phyloP scores from a whole-genome alignment of 2,797 vertebrate species.

The Danio aesculapii region DNA sequence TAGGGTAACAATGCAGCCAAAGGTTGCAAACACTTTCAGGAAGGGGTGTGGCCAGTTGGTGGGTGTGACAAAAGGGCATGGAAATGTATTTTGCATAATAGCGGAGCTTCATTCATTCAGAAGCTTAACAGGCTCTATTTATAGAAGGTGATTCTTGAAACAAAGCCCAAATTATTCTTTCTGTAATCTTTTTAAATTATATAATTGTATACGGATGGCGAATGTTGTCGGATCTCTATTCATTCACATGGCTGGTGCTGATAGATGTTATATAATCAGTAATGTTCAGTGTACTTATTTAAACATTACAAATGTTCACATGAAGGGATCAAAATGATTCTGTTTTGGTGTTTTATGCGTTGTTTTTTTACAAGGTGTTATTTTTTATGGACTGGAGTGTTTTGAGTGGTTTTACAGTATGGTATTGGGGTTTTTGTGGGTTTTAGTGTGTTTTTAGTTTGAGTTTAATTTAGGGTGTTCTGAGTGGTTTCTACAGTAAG shows the following conservation, averaged over 20 bases:
- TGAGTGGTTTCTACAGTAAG: too few species aligned
- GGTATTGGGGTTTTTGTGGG: too few species aligned
- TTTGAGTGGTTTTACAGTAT: too few species aligned
- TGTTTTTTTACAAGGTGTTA: too few species aligned
- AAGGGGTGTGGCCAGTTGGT: background rate
- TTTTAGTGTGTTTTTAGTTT: too few species aligned
- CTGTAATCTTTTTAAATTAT: constrained; percentile 6
- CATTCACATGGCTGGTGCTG: background rate
- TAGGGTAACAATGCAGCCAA: constrained; percentile 58
- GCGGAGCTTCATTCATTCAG: background rate
- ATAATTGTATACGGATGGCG: background rate
- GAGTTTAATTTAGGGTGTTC: too few species aligned
- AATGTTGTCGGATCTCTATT: background rate
- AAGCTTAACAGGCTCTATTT: background rate
- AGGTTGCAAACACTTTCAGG: constrained; percentile 65
- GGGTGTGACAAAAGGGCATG: background rate
- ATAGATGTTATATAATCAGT: background rate
- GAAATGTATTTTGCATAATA: background rate
- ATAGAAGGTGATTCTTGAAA: background rate
- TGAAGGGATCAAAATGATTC: too few species aligned
- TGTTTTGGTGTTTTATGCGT: too few species aligned
- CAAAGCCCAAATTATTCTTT: background rate
- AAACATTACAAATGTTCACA: background rate
- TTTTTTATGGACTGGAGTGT: too few species aligned
- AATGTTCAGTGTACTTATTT: background rate